Evolutionary conservation across 2,888 invertebrate genomes (phyloP).

Genomic region (Cantharis rustica): DNA sequence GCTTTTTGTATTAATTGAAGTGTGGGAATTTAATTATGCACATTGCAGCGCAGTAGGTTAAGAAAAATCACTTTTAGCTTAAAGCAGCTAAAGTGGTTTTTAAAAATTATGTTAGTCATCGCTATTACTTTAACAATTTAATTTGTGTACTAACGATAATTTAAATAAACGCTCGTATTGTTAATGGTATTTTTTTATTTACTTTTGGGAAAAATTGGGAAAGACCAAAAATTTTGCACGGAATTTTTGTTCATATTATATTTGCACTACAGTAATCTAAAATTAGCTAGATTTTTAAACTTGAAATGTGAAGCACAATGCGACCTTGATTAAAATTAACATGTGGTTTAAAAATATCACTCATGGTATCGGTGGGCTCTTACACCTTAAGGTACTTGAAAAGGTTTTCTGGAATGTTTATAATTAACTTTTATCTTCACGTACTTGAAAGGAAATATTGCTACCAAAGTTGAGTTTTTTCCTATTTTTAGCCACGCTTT

Average conservation of each 20-base stretch:
- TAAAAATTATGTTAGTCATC: not conserved
- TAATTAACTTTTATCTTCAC: not conserved
- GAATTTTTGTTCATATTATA: not conserved
- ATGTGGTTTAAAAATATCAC: not conserved
- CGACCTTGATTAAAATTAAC: not conserved
- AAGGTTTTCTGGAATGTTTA: not conserved
- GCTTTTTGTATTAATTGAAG: not conserved
- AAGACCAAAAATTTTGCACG: not conserved
- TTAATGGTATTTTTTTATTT: no score
- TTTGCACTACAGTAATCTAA: not conserved
- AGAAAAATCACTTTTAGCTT: not conserved
- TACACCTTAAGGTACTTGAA: not conserved
- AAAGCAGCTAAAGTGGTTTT: not conserved
- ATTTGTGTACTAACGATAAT: not conserved
- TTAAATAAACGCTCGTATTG: not conserved
- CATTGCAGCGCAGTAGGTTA: not conserved
- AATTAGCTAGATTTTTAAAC: not conserved
- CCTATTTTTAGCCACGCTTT: not conserved
- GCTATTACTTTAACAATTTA: not conserved
- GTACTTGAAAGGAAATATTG: not conserved
- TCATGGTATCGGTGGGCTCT: not conserved
- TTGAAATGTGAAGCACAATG: not conserved
- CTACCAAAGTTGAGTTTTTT: not conserved
- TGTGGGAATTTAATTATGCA: not conserved
- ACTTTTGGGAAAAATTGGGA: not conserved